Evolutionary conservation across 2,113 vertebrate genomes (phyloP).

Genomic region (Otocyon megalotis): DNA sequence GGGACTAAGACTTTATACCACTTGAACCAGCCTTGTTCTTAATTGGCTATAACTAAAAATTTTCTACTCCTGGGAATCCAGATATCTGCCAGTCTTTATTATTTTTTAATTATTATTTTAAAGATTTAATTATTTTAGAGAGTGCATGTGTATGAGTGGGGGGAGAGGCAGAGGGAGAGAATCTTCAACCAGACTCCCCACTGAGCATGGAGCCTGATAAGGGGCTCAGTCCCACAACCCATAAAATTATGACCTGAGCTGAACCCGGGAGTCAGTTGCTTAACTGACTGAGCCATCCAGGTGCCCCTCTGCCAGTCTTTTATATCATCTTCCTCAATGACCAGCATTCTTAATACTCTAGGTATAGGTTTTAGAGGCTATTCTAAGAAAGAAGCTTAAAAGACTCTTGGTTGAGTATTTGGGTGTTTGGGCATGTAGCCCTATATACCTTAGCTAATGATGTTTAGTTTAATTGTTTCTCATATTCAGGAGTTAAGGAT

Average conservation of each 20-base stretch:
- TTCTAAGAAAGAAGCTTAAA: constrained; percentile 67
- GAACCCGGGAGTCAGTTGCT: neutral
- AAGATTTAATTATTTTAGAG: neutral
- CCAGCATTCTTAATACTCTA: constrained; percentile 84
- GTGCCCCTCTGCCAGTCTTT: constrained; percentile 77
- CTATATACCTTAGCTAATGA: neutral
- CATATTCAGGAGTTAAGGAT: constrained; percentile 83
- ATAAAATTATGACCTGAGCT: neutral
- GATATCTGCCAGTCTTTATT: constrained; percentile 83
- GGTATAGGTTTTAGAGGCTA: constrained; percentile 83
- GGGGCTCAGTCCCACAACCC: neutral
- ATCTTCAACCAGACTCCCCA: neutral
- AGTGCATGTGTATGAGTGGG: neutral
- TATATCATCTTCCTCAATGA: constrained; percentile 83
- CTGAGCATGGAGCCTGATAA: neutral
- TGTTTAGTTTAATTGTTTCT: constrained; percentile 81
- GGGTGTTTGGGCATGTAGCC: neutral
- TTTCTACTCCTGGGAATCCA: constrained; percentile 77
- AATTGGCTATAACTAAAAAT: constrained; percentile 68
- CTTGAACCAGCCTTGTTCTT: constrained; percentile 78
- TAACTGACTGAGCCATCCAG: neutral
- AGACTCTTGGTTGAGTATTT: neutral
- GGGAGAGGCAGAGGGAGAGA: neutral
- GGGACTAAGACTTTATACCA: constrained; percentile 81
- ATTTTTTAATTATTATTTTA: neutral